A percentile compares a stretch with the other conserved stretches of the same genome.
These are phyloP conservation scores for Todus mexicanus DNA, from an alignment of 2,797 vertebrate genomes.

Conservation along the genomic window DNA sequence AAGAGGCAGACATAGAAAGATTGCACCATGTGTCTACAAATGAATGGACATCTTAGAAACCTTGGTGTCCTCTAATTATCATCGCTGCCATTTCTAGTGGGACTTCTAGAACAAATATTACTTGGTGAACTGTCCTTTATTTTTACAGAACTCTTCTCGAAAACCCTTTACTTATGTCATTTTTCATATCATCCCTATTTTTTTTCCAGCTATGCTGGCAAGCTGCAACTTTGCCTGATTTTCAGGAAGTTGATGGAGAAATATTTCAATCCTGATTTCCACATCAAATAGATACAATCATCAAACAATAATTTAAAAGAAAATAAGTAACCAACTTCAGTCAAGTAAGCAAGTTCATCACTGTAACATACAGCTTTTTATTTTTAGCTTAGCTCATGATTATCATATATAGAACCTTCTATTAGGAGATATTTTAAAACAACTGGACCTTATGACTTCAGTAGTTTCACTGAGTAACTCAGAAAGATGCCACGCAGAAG, in stretches of 20 bases:
- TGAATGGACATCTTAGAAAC: background rate
- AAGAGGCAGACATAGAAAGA: background rate
- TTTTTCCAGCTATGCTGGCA: background rate
- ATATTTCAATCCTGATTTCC: background rate
- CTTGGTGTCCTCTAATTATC: background rate
- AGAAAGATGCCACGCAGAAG: background rate
- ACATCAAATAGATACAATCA: background rate
- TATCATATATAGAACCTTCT: background rate
- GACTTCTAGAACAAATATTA: background rate
- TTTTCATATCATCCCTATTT: background rate
- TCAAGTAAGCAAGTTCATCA: background rate
- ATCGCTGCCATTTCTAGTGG: background rate
- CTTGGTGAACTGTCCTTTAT: background rate
- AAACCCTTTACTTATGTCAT: background rate
- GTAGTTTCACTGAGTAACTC: background rate
- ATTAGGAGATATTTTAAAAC: background rate
- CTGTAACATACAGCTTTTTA: background rate
- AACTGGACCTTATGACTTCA: background rate
- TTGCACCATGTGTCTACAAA: background rate
- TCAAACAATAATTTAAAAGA: background rate
- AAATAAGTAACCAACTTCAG: background rate
- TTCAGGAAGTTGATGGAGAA: background rate
- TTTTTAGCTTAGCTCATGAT: background rate
- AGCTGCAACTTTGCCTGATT: background rate
- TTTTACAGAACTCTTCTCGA: background rate